phyloP scores from a whole-genome alignment of 1,140 invertebrate species.

The Lasaia peninsularis region DNA sequence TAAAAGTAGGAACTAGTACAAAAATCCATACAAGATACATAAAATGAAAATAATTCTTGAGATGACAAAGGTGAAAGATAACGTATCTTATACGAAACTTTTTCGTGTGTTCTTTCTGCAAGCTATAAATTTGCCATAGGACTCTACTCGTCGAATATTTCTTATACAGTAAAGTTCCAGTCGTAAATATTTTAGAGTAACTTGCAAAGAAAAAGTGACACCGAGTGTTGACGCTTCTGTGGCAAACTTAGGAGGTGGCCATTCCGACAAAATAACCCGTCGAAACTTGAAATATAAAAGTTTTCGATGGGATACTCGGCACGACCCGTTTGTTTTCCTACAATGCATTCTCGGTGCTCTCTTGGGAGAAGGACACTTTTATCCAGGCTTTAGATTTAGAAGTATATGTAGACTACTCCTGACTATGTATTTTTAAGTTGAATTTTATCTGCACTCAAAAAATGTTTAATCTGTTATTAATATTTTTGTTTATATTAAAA shows the following conservation, averaged over 20 bases:
- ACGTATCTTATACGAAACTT: slow-evolving; percentile 53
- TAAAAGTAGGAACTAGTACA: slow-evolving; percentile 1
- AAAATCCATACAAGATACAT: slow-evolving; percentile 25
- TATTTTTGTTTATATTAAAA: background rate
- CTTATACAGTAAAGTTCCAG: slow-evolving; percentile 47
- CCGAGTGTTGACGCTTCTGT: slow-evolving; percentile 54
- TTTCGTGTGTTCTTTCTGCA: slow-evolving; percentile 38
- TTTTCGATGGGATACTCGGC: slow-evolving; percentile 39
- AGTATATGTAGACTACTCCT: slow-evolving; percentile 20
- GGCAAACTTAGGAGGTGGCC: slow-evolving; percentile 52
- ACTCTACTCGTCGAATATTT: slow-evolving; percentile 51
- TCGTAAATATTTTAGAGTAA: slow-evolving; percentile 74
- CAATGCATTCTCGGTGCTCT: slow-evolving; percentile 41
- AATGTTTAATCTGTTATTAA: background rate
- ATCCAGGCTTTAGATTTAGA: slow-evolving; percentile 36
- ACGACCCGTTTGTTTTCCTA: slow-evolving; percentile 47
- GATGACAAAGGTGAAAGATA: slow-evolving; percentile 52
- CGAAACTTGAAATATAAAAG: slow-evolving; percentile 63
- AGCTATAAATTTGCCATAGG: slow-evolving; percentile 58
- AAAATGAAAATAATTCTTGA: slow-evolving; percentile 55
- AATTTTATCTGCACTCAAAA: background rate
- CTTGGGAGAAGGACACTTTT: slow-evolving; percentile 38
- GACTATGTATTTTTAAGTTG: slow-evolving; percentile 15
- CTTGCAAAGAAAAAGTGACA: slow-evolving; percentile 60
- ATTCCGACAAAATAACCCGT: slow-evolving; percentile 58